Evolutionary conservation across 2,888 invertebrate genomes (phyloP).

Genomic region (Caenorhabditis afra): DNA sequence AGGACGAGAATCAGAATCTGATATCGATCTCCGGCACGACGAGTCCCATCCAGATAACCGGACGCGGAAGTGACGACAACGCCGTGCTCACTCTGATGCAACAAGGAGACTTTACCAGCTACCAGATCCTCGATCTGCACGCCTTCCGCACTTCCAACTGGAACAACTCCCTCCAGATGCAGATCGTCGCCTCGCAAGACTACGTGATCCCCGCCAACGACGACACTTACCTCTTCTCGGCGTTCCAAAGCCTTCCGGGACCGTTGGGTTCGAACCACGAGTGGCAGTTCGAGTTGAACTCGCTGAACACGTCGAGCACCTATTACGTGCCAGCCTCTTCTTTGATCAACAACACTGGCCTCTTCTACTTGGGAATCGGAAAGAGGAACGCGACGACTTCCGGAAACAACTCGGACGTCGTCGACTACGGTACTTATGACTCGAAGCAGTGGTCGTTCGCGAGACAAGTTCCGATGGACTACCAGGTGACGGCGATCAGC

Average conservation of each 20-base stretch:
- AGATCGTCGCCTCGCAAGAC: constrained; percentile 53
- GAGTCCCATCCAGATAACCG: constrained; percentile 31
- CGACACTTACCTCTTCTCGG: constrained; percentile 62
- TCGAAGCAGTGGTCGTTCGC: constrained; percentile 53
- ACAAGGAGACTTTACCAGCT: constrained; percentile 33
- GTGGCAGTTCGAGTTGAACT: constrained; percentile 23
- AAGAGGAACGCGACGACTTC: constrained; percentile 23
- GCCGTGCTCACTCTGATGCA: constrained; percentile 35
- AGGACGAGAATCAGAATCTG: constrained; percentile 57
- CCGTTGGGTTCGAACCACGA: constrained; percentile 48
- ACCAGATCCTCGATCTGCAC: constrained; percentile 68
- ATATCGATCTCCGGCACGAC: constrained; percentile 38
- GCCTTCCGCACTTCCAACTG: constrained; percentile 69
- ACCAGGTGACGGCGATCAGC: constrained; percentile 59
- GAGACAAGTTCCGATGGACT: constrained; percentile 56
- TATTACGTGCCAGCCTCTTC: constrained; percentile 56
- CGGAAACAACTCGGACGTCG: constrained; percentile 30
- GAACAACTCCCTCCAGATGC: constrained; percentile 70
- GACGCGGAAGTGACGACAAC: constrained; percentile 31
- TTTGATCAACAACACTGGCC: constrained; percentile 67
- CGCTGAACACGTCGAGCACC: constrained; percentile 45
- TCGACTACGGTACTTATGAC: constrained; percentile 41
- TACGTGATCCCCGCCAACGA: constrained; percentile 33
- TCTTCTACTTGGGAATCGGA: constrained; percentile 70
- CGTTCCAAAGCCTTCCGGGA: constrained; percentile 70